phyloP scores from a whole-genome alignment of 2,113 vertebrate genomes.

The Anolis carolinensis region DNA sequence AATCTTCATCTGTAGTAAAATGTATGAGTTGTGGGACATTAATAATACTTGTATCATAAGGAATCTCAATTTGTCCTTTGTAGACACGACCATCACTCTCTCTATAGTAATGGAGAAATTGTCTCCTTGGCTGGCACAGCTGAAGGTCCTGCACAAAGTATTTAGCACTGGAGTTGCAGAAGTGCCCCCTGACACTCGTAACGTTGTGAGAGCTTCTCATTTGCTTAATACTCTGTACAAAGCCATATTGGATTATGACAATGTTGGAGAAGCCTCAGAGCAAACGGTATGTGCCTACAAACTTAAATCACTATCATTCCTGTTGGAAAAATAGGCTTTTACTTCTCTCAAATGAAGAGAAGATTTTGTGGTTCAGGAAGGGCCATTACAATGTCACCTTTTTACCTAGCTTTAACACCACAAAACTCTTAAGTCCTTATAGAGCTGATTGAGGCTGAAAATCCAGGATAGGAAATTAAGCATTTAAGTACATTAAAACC shows the following conservation, averaged over 20 bases:
- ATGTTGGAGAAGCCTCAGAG: conserved; percentile 92
- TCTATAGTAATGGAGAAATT: conserved; percentile 88
- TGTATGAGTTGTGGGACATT: not conserved
- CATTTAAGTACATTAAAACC: not conserved
- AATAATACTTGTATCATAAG: conserved; percentile 2
- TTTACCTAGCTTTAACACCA: not conserved
- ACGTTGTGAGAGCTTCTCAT: conserved; percentile 95
- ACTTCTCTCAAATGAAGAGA: not conserved
- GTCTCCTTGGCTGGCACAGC: conserved; percentile 87
- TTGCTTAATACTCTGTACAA: conserved; percentile 97
- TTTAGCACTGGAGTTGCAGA: conserved; percentile 97
- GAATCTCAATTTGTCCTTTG: conserved; percentile 7
- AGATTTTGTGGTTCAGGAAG: not conserved
- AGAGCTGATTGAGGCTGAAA: not conserved
- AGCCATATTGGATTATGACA: conserved; percentile 96
- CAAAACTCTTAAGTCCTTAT: not conserved
- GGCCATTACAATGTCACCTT: not conserved
- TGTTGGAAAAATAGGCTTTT: not conserved
- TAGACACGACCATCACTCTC: conserved; percentile 92
- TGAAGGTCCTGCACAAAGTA: conserved; percentile 92
- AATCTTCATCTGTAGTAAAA: not conserved
- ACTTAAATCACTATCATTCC: not conserved
- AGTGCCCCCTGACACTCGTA: conserved; percentile 91
- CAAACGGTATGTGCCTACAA: conserved; percentile 81
- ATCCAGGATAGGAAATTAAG: not conserved